Evolutionary conservation across 2,113 vertebrate species (phyloP).

Genomic region (Pachypanchax playfairii): DNA sequence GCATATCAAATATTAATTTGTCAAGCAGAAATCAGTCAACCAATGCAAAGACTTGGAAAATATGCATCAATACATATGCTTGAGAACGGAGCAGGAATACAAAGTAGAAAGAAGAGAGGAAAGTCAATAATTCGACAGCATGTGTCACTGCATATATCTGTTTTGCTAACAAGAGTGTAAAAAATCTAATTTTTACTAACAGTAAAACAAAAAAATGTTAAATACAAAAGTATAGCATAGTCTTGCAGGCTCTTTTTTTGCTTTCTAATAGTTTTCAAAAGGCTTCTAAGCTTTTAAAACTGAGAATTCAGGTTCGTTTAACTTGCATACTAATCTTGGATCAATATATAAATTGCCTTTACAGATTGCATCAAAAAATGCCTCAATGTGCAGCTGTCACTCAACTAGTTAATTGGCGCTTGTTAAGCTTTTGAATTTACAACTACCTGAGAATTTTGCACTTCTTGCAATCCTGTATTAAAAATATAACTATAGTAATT

Average conservation of each 20-base stretch:
- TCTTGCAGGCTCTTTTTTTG: too few relatives aligned
- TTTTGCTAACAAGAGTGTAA: constrained; percentile 20
- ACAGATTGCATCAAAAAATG: background rate
- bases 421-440: background rate
- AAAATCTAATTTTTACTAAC: constrained; percentile 18
- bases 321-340: background rate
- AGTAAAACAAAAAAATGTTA: background rate
- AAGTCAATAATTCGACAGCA: constrained; percentile 32
- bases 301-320: background rate
- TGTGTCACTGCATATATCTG: constrained; percentile 24
- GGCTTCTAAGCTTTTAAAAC: too few relatives aligned
- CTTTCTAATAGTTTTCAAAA: too few relatives aligned
- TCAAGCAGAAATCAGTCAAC: constrained; percentile 33
- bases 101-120: background rate
- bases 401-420: too few relatives aligned
- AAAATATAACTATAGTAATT: too few relatives aligned
- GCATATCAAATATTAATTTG: constrained; percentile 42
- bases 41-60: constrained; percentile 22
- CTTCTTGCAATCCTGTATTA: too few relatives aligned
- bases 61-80: constrained; percentile 26
- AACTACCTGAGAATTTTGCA: too few relatives aligned
- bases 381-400: background rate
- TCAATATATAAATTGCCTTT: background rate
- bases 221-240: background rate
- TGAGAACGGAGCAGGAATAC: constrained; percentile 8